Evolutionary conservation across 2,797 vertebrate genomes (phyloP).

Genomic region (Pteronotus mesoamericanus): DNA sequence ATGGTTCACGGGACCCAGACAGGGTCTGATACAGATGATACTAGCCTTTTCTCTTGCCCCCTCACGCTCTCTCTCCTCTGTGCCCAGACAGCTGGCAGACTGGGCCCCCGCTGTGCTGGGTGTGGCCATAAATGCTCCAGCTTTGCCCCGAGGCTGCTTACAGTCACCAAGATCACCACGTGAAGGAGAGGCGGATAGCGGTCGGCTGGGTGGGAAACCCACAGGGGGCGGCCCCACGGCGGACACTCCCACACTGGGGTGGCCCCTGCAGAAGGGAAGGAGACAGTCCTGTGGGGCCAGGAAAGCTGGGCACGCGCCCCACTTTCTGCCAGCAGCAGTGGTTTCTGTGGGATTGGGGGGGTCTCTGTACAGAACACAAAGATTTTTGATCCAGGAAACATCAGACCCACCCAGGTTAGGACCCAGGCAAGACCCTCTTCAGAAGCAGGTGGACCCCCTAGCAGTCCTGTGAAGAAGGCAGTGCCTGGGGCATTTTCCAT

Average conservation of each 20-base stretch:
- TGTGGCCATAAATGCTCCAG: neutral
- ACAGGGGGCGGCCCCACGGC: accelerated
- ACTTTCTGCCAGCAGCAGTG: neutral
- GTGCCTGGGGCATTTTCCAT: neutral
- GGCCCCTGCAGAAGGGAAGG: neutral
- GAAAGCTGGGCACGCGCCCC: neutral
- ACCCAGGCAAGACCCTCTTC: neutral
- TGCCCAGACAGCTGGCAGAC: neutral
- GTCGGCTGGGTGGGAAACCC: neutral
- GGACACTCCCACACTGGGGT: accelerated
- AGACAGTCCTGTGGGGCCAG: accelerated
- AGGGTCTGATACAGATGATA: neutral
- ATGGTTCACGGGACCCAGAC: accelerated
- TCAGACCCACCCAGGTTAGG: accelerated
- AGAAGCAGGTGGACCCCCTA: neutral
- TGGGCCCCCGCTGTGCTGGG: accelerated
- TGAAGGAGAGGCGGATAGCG: neutral
- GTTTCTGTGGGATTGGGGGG: no score
- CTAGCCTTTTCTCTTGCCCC: neutral
- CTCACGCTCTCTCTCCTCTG: neutral
- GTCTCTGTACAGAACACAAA: neutral
- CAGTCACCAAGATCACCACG: no score
- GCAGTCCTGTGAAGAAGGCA: neutral
- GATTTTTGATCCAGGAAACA: neutral
- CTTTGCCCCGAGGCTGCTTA: neutral